Evolutionary conservation across 2,888 invertebrate genomes (phyloP), one percentile per base, ranked within the genome.

Genomic region (Hololepta plana): DNA sequence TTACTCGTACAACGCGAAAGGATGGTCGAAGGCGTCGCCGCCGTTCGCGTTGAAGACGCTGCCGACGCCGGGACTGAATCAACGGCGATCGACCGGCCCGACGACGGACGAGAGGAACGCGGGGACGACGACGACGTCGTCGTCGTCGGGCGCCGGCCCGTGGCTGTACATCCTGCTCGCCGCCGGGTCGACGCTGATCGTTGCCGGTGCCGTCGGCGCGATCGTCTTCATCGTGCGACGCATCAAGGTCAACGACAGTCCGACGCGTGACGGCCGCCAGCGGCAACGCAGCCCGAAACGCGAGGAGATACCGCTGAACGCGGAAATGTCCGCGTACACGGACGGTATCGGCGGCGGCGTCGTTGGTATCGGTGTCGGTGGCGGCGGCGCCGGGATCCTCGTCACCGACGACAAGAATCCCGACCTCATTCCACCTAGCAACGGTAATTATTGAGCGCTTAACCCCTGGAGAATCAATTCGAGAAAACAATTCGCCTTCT

Each of bases 1-100:
- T 9, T 69, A 67, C 39, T 71, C 80, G 3, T 66, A 65, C 48
- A 81, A 81, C 49, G 62, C 59, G 35, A 80, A 79, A 47, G 76
- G 51, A 26, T 47, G 53, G 37, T 62, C 63, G 32, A 48, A 49
- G 32, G 47, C 47, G 26, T 44, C 55, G 1, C 44, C 49, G 9
- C 51, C 56, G 4, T 36, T 63, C 8, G 40, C 47, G 28, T 53
- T 61, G n/a, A 49, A 49, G 12, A 64, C 64, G 3, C 43, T 57
- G 6, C 55, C 55, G 12, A 55, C 57, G 10, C 55, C 59, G 3
- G 55, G 57, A 20, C 45, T 59, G 31, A 57, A 56, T 33, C 57
- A 57, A 29, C 45, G 59, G 17, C 44, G 58, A 28, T 55, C 52
- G 6, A 54, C 55, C 8, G 42, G 38, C n/a, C 47, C 50, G 6